Percentiles rank a stretch among this genome's conserved stretches.
Conservation (phyloP, 2,888 invertebrate species). For the Spodoptera littoralis region DNA sequence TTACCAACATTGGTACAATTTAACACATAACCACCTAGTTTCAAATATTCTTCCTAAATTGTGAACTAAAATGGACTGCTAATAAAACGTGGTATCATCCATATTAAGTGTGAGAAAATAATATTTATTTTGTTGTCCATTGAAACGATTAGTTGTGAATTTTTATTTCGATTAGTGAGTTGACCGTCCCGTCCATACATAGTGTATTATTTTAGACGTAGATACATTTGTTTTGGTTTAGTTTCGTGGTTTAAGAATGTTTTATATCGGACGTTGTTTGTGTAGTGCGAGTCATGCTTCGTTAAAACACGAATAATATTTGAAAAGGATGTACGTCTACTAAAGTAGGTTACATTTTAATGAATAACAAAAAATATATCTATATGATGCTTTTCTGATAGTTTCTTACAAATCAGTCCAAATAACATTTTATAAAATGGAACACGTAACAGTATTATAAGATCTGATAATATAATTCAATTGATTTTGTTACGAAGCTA, state of each 20-base stretch:
- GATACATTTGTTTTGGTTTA: conserved; percentile 54
- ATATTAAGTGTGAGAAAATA: conserved; percentile 32
- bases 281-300: conserved; percentile 12
- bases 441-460: no score
- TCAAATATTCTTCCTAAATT: conserved; percentile 38
- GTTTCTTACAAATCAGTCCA: no score
- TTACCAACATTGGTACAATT: conserved; percentile 21
- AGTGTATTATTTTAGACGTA: conserved; percentile 72
- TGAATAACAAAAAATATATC: no score
- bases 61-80: conserved; percentile 50
- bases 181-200: conserved; percentile 84
- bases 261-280: conserved; percentile 33
- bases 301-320: neutral
- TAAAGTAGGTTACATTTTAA: no score
- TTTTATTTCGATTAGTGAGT: conserved; percentile 77
- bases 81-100: conserved; percentile 47
- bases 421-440: no score
- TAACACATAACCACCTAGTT: conserved; percentile 23
- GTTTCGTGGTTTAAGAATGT: conserved; percentile 41
- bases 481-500: neutral
- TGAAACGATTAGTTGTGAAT: conserved; percentile 63
- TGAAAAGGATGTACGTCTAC: no score
- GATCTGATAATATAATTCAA: neutral
- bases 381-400: no score
- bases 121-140: conserved; percentile 56